A percentile compares a stretch with the other conserved stretches of the same genome.
Conservation (phyloP, 2,113 vertebrate species). For the Pholis gunnellus region DNA sequence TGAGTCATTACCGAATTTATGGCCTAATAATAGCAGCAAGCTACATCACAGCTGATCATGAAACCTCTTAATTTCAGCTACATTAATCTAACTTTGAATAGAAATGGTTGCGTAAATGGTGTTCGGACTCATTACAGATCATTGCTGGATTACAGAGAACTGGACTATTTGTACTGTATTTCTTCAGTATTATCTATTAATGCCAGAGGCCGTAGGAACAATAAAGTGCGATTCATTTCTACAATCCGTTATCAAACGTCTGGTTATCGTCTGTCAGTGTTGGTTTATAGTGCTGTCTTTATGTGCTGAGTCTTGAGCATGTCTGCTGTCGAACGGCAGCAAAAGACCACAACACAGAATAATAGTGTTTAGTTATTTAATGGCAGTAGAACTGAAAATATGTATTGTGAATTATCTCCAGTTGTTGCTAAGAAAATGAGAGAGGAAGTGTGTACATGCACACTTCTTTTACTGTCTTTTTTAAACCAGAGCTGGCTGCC, state of each 20-base stretch:
- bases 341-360: not conserved
- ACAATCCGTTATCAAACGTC: constrained; percentile 18
- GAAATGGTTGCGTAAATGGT: constrained; percentile 14
- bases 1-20: constrained; percentile 37
- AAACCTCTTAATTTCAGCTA: constrained; percentile 27
- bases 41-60: constrained; percentile 38
- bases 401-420: not conserved
- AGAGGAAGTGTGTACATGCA: not conserved
- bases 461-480: constrained; percentile 18
- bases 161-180: constrained; percentile 22
- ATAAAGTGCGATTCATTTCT: constrained; percentile 35
- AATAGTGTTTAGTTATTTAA: not conserved
- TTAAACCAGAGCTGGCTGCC: constrained; percentile 32
- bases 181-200: constrained; percentile 24
- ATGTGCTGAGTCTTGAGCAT: constrained; percentile 2
- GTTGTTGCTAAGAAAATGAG: not conserved
- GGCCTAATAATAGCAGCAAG: constrained; percentile 36
- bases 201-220: not conserved
- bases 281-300: constrained; percentile 34
- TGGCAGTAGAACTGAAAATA: not conserved
- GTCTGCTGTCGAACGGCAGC: not conserved
- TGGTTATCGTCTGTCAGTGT: constrained; percentile 32
- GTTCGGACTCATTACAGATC: constrained; percentile 18
- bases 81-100: constrained; percentile 40
- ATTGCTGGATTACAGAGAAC: constrained; percentile 27